Evolutionary conservation across 1,140 invertebrate genomes (phyloP), one percentile per base, ranked within the genome.

Genomic region (Euura lappo): DNA sequence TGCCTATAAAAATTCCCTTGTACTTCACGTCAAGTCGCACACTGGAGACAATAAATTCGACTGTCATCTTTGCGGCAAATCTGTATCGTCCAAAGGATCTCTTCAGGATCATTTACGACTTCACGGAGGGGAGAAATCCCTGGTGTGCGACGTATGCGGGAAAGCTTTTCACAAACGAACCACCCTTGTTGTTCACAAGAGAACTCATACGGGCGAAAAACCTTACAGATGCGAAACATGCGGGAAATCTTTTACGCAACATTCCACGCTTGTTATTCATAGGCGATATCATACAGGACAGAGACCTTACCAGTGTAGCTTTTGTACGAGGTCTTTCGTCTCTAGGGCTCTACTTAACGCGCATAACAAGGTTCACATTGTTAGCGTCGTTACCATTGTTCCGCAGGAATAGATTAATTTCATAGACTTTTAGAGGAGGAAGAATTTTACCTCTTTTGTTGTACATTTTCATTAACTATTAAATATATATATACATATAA

Each of bases 171-270:
- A 73, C 88, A 90, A 78, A 86, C 89, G 75, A 88, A 92, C 82
- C 88, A 93, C 83, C 79, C 80, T 94, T 70, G 92, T 92, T 64
- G 91, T 92, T 79, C 93, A 94, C 78, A 88, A 90, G 65, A 86
- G 92, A 64, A 93, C 92, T 2, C 93, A 94, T 77, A 91, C 91
- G 0, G 92, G 92, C 0, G 91, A 93, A 73, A 93, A 93, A 67
- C 93, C 93, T 10, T 97, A 95, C 86, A 89, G 90, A 11, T 97
- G 96, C 80, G 89, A 91, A 7, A 88, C 90, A 2, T 97, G 95
- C 81, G 89, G 89, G 2, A 96, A 96, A 81, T 90, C 90, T 44
- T 97, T 96, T 81, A 94, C 93, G 0, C 95, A 96, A 72, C 90
- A 90, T 6, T 91, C 91, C 8, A 90, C 90, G 0, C 82, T 92